phyloP scores from a whole-genome alignment of 1,140 invertebrate species.

The Drosophila nigrodunni region DNA sequence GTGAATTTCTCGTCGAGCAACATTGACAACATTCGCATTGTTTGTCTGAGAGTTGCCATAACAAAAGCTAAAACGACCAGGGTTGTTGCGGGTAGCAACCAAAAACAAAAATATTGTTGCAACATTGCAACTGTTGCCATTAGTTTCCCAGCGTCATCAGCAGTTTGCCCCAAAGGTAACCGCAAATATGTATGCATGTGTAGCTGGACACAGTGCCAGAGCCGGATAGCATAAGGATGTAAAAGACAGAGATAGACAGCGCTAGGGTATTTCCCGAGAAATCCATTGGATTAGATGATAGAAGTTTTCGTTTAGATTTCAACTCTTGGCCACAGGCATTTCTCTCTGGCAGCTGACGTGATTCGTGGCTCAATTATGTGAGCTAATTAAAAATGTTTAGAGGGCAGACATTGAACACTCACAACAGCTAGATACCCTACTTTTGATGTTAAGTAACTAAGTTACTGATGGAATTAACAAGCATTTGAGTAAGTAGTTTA shows the following conservation, averaged over 20 bases:
- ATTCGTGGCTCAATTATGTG: slow-evolving; percentile 25
- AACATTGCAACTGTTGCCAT: slow-evolving; percentile 9
- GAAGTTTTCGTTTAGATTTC: not conserved
- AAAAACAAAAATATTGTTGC: not conserved
- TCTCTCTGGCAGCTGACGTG: slow-evolving; percentile 25
- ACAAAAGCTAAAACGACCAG: slow-evolving; percentile 14
- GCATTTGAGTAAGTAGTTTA: no score
- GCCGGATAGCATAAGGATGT: no score
- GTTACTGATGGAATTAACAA: no score
- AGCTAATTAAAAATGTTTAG: slow-evolving; percentile 40
- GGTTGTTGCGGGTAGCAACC: slow-evolving; percentile 21
- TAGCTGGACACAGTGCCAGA: not conserved
- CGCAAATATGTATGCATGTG: slow-evolving; percentile 15
- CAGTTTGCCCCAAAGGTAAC: slow-evolving; percentile 7
- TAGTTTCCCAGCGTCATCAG: slow-evolving; percentile 7
- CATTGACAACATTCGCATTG: slow-evolving; percentile 43
- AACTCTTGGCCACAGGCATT: not conserved
- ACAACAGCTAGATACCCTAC: no score
- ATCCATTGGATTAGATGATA: not conserved
- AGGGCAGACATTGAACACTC: not conserved
- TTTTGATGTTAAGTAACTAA: no score
- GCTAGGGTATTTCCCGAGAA: no score
- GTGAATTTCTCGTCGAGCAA: slow-evolving; percentile 1
- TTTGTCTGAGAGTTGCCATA: slow-evolving; percentile 49
- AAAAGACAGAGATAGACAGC: no score